phyloP scores from a whole-genome alignment of 1,140 invertebrate genomes.

The Mycetomoellerius zeteki region DNA sequence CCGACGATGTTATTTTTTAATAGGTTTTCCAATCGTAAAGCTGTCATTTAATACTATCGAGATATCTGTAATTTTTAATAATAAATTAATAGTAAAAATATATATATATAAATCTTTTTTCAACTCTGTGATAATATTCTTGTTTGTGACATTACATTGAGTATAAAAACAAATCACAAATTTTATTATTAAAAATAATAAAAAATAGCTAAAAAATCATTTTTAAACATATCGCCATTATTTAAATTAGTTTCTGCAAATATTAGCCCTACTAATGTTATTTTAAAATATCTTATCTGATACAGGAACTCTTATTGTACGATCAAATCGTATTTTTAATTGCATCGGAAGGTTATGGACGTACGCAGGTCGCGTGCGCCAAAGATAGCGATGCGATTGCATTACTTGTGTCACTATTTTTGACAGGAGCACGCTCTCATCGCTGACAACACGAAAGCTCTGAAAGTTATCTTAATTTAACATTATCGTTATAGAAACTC shows the following conservation, averaged over 20 bases:
- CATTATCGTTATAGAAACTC: constrained; percentile 39
- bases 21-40: neutral
- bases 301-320: neutral
- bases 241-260: neutral
- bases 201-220: neutral
- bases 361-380: constrained; percentile 18
- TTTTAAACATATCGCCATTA: neutral
- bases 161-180: neutral
- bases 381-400: constrained; percentile 61
- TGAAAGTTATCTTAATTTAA: constrained; percentile 37
- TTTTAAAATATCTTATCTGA: neutral
- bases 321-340: constrained; percentile 38
- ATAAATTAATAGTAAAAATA: neutral
- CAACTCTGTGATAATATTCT: neutral
- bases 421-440: constrained; percentile 2
- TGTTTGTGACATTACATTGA: neutral
- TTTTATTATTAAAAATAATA: neutral
- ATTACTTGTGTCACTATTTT: constrained; percentile 51
- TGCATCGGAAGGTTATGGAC: constrained; percentile 49
- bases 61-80: neutral
- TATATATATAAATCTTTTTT: neutral
- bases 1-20: neutral
- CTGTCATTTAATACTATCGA: neutral
- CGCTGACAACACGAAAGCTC: constrained; percentile 34
- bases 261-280: neutral